phyloP scores from a whole-genome alignment of 2,113 vertebrate genomes.

The Gambusia holbrooki region DNA sequence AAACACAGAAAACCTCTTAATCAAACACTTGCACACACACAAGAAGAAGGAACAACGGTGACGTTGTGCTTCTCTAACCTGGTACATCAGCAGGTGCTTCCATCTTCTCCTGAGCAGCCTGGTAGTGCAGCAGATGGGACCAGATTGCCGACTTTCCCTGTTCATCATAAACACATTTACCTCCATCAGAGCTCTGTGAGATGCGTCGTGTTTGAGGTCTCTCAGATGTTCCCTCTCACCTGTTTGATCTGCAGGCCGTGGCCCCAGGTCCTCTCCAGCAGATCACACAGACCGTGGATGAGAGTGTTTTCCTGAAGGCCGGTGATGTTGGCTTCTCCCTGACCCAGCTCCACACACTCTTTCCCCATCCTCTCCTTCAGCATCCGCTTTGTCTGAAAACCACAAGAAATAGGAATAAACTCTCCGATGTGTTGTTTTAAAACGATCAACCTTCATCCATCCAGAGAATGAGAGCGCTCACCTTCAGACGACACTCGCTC shows the following conservation, averaged over 20 bases:
- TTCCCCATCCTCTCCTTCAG: slow-evolving; percentile 98
- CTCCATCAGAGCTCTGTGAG: slow-evolving; percentile 6
- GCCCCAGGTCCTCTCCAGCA: slow-evolving; percentile 97
- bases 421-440: background rate
- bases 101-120: slow-evolving; percentile 88
- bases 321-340: slow-evolving; percentile 93
- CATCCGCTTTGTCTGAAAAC: slow-evolving; percentile 92
- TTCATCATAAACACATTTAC: slow-evolving; percentile 17
- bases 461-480: slow-evolving; percentile 45
- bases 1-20: slow-evolving; percentile 23
- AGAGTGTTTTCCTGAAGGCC: slow-evolving; percentile 95
- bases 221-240: slow-evolving; percentile 71
- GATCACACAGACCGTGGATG: slow-evolving; percentile 92
- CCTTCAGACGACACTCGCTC: slow-evolving; percentile 97
- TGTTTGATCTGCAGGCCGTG: slow-evolving; percentile 96
- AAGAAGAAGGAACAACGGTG: background rate
- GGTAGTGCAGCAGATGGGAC: slow-evolving; percentile 96
- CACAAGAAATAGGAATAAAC: background rate
- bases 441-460: background rate
- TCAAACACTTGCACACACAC: background rate
- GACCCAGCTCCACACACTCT: slow-evolving; percentile 92
- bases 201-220: background rate
- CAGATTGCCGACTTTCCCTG: slow-evolving; percentile 97
- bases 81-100: slow-evolving; percentile 84
- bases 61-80: slow-evolving; percentile 77